These are phyloP conservation scores for Acanthurus leucopareius DNA, from an alignment of 2,797 vertebrate genomes.

Conservation along the genomic window DNA sequence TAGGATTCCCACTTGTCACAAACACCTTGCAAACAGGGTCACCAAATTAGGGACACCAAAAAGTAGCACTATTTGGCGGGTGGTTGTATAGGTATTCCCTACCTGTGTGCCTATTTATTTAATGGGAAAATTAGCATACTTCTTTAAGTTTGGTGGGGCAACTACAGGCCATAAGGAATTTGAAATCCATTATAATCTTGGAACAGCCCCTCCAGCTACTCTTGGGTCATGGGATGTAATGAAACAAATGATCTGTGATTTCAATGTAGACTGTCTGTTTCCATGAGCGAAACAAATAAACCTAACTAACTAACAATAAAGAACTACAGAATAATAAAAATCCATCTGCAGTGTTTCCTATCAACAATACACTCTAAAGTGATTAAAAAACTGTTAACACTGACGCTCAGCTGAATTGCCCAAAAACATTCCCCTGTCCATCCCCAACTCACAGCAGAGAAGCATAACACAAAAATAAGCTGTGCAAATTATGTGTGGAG, in stretches of 20 bases:
- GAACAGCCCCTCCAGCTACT: too few species aligned
- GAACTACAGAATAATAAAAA: not conserved
- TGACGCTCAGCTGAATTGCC: not conserved
- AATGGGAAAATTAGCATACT: not conserved
- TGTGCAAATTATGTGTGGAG: not conserved
- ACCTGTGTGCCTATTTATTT: too few species aligned
- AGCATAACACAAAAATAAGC: not conserved
- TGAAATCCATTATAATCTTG: not conserved
- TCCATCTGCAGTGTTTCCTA: not conserved
- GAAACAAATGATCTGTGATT: too few species aligned
- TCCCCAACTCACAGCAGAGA: not conserved
- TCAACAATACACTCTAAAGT: not conserved
- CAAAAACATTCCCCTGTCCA: not conserved
- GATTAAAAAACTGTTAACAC: not conserved
- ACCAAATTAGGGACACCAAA: slow-evolving; percentile 1
- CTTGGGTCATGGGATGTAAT: too few species aligned
- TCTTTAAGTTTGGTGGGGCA: slow-evolving; percentile 2
- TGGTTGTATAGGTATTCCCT: not conserved
- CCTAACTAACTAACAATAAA: not conserved
- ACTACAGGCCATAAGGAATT: not conserved
- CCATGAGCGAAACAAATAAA: too few species aligned
- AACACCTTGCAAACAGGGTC: not conserved
- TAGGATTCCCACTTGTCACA: slow-evolving; percentile 9
- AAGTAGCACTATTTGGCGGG: not conserved
- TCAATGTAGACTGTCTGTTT: too few species aligned